These are phyloP conservation scores for Varecia variegata DNA, from an alignment of 2,797 vertebrate genomes.

Conservation along the genomic window DNA sequence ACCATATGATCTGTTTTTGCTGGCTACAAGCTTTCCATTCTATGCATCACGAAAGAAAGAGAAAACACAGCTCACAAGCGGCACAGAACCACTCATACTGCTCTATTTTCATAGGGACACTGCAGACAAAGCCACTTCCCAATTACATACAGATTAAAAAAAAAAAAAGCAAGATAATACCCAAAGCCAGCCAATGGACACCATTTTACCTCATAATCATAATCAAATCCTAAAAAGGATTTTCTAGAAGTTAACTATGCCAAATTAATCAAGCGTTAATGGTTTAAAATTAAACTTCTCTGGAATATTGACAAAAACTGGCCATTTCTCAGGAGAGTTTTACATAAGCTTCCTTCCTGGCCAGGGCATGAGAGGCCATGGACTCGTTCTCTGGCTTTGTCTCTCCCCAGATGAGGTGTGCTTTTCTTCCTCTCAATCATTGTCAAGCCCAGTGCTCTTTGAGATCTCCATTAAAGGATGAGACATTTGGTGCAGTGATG, in stretches of 20 bases:
- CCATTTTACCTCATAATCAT: neutral
- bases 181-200: neutral
- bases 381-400: rapidly evolving
- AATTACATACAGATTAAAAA: neutral
- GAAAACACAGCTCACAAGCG: neutral
- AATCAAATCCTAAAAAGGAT: neutral
- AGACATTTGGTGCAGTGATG: neutral
- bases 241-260: neutral
- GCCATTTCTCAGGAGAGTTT: neutral
- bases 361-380: rapidly evolving
- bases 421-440: neutral
- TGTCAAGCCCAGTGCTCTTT: neutral
- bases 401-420: neutral
- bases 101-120: neutral
- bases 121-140: neutral
- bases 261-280: neutral
- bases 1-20: neutral
- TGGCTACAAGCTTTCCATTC: neutral
- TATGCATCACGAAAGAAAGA: neutral
- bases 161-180: neutral
- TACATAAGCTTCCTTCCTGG: neutral
- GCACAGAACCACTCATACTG: neutral
- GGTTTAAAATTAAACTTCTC: neutral
- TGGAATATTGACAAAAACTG: neutral
- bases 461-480: neutral